Percentiles rank a stretch among this genome's conserved stretches.
These are phyloP conservation scores for Drosophila malerkotliana DNA, from an alignment of 1,140 invertebrate genomes.

Conservation along the genomic window DNA sequence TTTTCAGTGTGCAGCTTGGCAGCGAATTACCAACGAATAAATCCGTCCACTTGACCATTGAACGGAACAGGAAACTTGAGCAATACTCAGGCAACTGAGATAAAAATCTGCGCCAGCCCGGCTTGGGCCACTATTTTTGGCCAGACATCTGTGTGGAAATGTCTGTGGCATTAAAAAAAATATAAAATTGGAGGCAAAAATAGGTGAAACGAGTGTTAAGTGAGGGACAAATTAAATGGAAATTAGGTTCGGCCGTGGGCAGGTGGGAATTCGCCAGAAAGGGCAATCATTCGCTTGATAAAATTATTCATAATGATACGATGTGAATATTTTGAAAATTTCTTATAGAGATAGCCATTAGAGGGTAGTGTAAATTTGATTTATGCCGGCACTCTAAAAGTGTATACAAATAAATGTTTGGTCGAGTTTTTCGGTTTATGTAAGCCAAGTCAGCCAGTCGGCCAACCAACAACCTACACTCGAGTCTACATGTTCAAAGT, in stretches of 20 bases:
- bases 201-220: conserved; percentile 46
- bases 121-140: conserved; percentile 49
- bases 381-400: conserved; percentile 31
- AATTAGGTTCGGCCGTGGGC: conserved; percentile 5
- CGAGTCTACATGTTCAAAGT: conserved; percentile 47
- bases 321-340: not conserved
- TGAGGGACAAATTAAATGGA: conserved; percentile 12
- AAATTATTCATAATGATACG: not conserved
- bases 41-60: conserved; percentile 56
- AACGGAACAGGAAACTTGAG: conserved; percentile 73
- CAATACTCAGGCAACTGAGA: conserved; percentile 69
- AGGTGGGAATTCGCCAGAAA: conserved; percentile 7
- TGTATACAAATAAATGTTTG: conserved; percentile 36
- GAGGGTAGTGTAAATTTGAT: conserved; percentile 37
- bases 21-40: conserved; percentile 47
- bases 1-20: conserved; percentile 47
- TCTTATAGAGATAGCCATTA: conserved; percentile 5
- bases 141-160: conserved; percentile 50
- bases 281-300: not conserved
- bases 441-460: conserved; percentile 60
- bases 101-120: conserved; percentile 37
- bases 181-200: conserved; percentile 8
- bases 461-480: conserved; percentile 52
- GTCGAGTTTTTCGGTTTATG: conserved; percentile 64
- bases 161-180: conserved; percentile 41